Evolutionary conservation across 2,113 vertebrate species (phyloP).

Genomic region (Macrotus californicus): DNA sequence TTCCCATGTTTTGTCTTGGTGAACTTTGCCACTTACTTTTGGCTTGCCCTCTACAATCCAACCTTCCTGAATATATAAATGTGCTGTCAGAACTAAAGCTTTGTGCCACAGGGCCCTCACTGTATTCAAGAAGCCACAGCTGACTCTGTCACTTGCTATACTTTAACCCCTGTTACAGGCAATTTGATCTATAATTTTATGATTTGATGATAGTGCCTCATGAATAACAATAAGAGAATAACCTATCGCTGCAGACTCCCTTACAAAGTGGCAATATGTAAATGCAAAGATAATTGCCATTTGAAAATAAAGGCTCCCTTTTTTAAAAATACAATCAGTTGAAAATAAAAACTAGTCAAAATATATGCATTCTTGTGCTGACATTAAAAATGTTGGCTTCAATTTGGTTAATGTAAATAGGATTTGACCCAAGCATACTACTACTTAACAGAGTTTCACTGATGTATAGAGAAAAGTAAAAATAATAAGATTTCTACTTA

Average conservation of each 20-base stretch:
- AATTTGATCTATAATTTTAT: constrained; percentile 33
- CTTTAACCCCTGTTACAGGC: constrained; percentile 1
- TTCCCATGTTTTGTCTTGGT: not conserved
- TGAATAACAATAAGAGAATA: constrained; percentile 31
- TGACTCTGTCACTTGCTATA: not conserved
- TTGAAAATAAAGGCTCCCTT: constrained; percentile 10
- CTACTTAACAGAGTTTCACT: not conserved
- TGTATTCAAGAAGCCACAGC: not conserved
- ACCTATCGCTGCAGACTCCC: not conserved
- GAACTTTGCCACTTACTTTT: not conserved
- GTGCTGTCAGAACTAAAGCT: not conserved
- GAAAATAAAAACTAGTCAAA: not conserved
- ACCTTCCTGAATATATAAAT: not conserved
- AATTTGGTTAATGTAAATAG: not conserved
- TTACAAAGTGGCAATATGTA: constrained; percentile 18
- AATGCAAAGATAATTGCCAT: constrained; percentile 36
- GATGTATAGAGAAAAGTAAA: constrained; percentile 14
- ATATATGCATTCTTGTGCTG: not conserved
- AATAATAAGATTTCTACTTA: not conserved
- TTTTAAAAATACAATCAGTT: too few relatives aligned
- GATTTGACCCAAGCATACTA: not conserved
- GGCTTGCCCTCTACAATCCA: not conserved
- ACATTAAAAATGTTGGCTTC: not conserved
- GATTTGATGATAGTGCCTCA: not conserved
- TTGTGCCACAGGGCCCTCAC: not conserved